A percentile compares a stretch with the other conserved stretches of the same genome.
phyloP scores from a whole-genome alignment of 2,113 vertebrate species.

The Poicephalus meyeri region DNA sequence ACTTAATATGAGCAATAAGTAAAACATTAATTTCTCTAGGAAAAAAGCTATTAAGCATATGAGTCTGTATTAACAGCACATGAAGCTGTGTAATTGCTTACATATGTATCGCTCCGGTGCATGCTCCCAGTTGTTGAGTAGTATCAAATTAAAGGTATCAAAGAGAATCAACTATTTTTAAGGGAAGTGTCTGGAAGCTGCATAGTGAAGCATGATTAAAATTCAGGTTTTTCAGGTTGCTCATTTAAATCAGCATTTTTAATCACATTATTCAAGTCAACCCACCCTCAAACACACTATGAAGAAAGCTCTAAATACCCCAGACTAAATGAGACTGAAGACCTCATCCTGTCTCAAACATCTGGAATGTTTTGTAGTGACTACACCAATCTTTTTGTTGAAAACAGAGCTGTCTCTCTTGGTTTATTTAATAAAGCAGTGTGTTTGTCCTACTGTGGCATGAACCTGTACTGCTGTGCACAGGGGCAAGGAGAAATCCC shows the following conservation, averaged over 20 bases:
- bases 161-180: slow-evolving; percentile 13
- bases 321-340: neutral
- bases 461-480: neutral
- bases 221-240: slow-evolving; percentile 5
- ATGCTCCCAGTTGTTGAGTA: neutral
- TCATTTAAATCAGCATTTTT: neutral
- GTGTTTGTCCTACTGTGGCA: neutral
- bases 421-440: neutral
- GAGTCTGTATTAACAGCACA: neutral
- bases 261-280: slow-evolving; percentile 31
- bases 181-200: slow-evolving; percentile 15
- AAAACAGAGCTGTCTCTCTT: neutral
- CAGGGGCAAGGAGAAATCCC: neutral
- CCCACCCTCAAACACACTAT: neutral
- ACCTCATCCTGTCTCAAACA: neutral
- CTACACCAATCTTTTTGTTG: neutral
- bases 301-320: neutral
- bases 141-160: slow-evolving; percentile 14
- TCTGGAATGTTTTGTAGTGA: neutral
- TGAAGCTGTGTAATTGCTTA: slow-evolving; percentile 34
- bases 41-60: neutral
- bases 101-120: neutral
- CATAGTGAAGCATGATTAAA: neutral
- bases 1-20: slow-evolving; percentile 25
- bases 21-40: slow-evolving; percentile 25